Evolutionary conservation across 2,888 invertebrate genomes (phyloP).

Genomic region (Lottia gigantea): DNA sequence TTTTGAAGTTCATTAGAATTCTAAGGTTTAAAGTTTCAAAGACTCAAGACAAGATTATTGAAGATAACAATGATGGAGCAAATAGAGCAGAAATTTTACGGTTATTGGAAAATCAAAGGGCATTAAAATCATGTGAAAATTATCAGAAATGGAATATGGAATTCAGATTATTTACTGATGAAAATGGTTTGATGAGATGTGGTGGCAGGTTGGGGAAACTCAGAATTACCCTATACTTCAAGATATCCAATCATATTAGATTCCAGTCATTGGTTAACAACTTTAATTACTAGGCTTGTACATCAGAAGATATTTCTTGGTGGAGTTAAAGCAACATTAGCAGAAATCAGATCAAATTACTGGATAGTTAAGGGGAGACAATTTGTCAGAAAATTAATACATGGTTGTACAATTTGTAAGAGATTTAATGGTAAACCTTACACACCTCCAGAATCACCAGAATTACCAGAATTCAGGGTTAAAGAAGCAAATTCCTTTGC

Average conservation of each 20-base stretch:
- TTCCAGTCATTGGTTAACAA: not conserved
- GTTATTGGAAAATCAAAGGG: too few species aligned
- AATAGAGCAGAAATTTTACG: too few species aligned
- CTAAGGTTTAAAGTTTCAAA: not conserved
- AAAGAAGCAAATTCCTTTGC: not conserved
- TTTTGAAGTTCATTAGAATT: not conserved
- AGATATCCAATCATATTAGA: not conserved
- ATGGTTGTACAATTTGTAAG: not conserved
- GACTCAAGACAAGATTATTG: not conserved
- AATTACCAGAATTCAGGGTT: not conserved
- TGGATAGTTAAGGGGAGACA: too few species aligned
- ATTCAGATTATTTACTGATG: not conserved
- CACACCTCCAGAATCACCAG: conserved; percentile 1
- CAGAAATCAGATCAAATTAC: not conserved
- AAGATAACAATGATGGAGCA: too few species aligned
- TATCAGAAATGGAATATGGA: too few species aligned
- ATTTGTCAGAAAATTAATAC: not conserved
- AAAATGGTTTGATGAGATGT: not conserved
- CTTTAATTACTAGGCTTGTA: not conserved
- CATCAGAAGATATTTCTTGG: not conserved
- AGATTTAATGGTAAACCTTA: conserved; percentile 3
- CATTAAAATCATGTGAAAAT: too few species aligned
- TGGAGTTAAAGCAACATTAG: not conserved
- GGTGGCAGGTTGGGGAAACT: not conserved
- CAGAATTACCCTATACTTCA: not conserved